Base-by-base conservation (phyloP, 2,797 vertebrate genomes). In the Myioborus miniatus region DNA sequence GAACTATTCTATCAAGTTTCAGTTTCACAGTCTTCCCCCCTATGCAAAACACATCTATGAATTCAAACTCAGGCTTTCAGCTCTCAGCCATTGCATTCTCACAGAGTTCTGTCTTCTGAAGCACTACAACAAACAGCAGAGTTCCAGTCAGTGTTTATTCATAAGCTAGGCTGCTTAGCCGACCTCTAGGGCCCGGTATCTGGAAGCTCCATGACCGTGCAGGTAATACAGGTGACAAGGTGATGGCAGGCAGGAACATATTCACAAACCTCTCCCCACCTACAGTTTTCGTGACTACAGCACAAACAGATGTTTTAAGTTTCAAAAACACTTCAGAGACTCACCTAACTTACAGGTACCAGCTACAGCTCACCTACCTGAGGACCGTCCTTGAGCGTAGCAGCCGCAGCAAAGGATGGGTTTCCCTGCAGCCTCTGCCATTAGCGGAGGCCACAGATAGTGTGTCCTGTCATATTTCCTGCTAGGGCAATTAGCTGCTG, bases 401-500 rank as follows among this genome's bases (percentile, higher is more conserved):
- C 90, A 78, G 94, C 68, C 20, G 44, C 78, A 76, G 94, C 89
- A 89, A 90, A 21, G 47, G 94, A 32, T 55, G 79, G 75, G 76
- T 81, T 78, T 93, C 91, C 89, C 93, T 4, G 43, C 2, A 65
- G 92, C 96, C 95, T 96, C 96, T 94, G 87, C 94, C 94, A 92
- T 95, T 86, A 96, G 94, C 55, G 84, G 94, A 97, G 94, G 93
- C 93, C 94, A 96, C 93, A 81, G 82, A 72, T 44, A 96, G 65
- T 87, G 91, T 78, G 87, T 92, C 92, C 94, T 96, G 95, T 94
- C 92, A 96, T 96, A 96, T 71, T 58, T 96, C 62, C 12, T 23
- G n/a, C 91, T 94, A 96, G 94, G 91, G 87, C 89, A 83, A 94
- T 94, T 97, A 93, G 93, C 15, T 96, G 96, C 34, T 83, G 92